phyloP scores from a whole-genome alignment of 2,888 invertebrate species.

The Ephialtes manifestator region DNA sequence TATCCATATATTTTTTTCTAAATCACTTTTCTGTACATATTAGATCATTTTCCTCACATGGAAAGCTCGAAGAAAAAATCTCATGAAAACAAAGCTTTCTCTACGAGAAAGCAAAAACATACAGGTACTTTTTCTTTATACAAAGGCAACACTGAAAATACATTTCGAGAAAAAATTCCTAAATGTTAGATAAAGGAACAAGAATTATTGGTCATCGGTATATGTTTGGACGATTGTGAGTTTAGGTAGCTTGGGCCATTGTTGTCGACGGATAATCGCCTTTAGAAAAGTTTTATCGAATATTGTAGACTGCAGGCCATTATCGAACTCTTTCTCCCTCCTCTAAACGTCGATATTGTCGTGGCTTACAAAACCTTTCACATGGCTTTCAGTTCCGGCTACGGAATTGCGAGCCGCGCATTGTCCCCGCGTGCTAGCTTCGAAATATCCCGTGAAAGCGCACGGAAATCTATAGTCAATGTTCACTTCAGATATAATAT shows the following conservation, averaged over 20 bases:
- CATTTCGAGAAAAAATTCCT: constrained; percentile 30
- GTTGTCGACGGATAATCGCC: constrained; percentile 60
- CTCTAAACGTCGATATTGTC: constrained; percentile 58
- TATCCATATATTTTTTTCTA: too few relatives aligned
- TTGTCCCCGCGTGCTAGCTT: constrained; percentile 45
- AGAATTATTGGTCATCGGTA: constrained; percentile 58
- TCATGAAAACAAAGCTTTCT: too few relatives aligned
- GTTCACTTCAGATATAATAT: constrained; percentile 31
- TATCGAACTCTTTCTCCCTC: constrained; percentile 56
- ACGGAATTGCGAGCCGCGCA: constrained; percentile 38
- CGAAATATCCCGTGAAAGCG: constrained; percentile 47
- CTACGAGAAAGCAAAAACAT: neutral
- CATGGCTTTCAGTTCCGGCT: constrained; percentile 50
- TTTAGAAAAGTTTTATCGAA: constrained; percentile 63
- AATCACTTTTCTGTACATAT: too few relatives aligned
- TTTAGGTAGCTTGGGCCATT: constrained; percentile 52
- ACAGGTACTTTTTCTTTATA: neutral
- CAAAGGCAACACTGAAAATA: neutral
- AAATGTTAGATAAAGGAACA: constrained; percentile 51
- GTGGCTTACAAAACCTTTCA: constrained; percentile 53
- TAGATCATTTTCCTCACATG: too few relatives aligned
- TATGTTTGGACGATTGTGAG: constrained; percentile 50
- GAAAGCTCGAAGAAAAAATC: too few relatives aligned
- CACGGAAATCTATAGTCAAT: constrained; percentile 46
- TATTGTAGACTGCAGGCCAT: constrained; percentile 46